Conservation (phyloP, 2,113 vertebrate genomes). For the Silurus meridionalis region DNA sequence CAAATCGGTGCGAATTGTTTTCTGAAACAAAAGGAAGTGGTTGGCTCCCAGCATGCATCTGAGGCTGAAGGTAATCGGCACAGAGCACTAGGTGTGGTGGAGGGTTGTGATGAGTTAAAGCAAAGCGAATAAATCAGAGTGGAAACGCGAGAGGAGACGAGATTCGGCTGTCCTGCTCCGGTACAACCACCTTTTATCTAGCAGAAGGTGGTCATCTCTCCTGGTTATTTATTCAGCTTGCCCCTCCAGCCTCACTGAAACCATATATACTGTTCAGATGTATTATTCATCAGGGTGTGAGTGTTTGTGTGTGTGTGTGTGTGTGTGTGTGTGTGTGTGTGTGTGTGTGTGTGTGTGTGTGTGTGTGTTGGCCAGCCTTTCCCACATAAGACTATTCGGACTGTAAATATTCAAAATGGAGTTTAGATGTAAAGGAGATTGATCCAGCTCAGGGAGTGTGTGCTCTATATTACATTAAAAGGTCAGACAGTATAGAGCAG, state of each 20-base stretch:
- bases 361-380: slow-evolving; percentile 42
- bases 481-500: slow-evolving; percentile 18
- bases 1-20: slow-evolving; percentile 50
- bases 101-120: slow-evolving; percentile 52
- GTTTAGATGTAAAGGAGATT: slow-evolving; percentile 24
- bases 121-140: slow-evolving; percentile 47
- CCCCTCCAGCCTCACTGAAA: slow-evolving; percentile 37
- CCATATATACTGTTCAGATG: slow-evolving; percentile 44
- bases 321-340: slow-evolving; percentile 38
- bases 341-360: slow-evolving; percentile 44
- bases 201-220: slow-evolving; percentile 47
- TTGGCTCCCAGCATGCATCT: slow-evolving; percentile 56
- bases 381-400: slow-evolving; percentile 3
- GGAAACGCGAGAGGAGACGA: slow-evolving; percentile 44
- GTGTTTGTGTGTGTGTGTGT: no score
- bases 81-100: slow-evolving; percentile 52
- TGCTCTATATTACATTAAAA: slow-evolving; percentile 29
- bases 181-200: slow-evolving; percentile 57
- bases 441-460: slow-evolving; percentile 15
- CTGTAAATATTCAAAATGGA: slow-evolving; percentile 38
- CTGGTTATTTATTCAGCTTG: slow-evolving; percentile 1
- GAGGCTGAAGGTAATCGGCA: slow-evolving; percentile 51
- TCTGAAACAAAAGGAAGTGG: slow-evolving; percentile 54
- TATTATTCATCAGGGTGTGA: slow-evolving; percentile 48
- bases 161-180: slow-evolving; percentile 44